Percentiles rank a stretch among this genome's conserved stretches.
These are phyloP conservation scores for Apus apus DNA, from an alignment of 2,113 vertebrate species.

Conservation along the genomic window DNA sequence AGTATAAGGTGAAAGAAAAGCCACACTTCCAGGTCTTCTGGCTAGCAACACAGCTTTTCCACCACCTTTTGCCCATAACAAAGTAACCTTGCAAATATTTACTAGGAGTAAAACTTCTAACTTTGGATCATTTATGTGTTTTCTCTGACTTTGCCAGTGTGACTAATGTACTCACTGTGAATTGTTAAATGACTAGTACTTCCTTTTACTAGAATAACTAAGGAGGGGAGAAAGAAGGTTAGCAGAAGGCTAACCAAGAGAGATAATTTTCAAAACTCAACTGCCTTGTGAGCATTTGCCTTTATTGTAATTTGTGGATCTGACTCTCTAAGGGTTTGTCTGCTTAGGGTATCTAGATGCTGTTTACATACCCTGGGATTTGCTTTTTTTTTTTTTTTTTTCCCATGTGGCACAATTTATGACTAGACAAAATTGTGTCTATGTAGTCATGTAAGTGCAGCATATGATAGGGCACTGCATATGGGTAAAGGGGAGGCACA, in stretches of 20 bases:
- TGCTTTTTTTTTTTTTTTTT: not conserved
- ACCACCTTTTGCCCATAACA: not conserved
- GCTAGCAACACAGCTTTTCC: not conserved
- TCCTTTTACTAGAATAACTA: not conserved
- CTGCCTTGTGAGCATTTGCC: not conserved
- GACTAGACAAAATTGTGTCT: not conserved
- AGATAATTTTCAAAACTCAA: not conserved
- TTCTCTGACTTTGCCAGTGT: not conserved
- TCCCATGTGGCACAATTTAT: not conserved
- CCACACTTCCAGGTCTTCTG: fast-evolving
- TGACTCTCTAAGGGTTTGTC: not conserved
- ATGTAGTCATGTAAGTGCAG: not conserved
- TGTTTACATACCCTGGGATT: not conserved
- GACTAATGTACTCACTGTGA: not conserved
- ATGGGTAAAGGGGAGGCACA: not conserved
- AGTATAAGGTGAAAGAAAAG: not conserved
- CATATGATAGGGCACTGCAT: not conserved
- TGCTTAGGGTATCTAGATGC: not conserved
- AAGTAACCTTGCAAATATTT: not conserved
- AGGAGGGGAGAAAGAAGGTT: not conserved
- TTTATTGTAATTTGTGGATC: not conserved
- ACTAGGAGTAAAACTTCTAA: not conserved
- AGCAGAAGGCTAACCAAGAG: not conserved
- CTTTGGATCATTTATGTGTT: not conserved
- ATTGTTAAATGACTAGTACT: not conserved